These are phyloP conservation scores for Polyergus mexicanus DNA, from an alignment of 1,140 invertebrate genomes.

Conservation along the genomic window DNA sequence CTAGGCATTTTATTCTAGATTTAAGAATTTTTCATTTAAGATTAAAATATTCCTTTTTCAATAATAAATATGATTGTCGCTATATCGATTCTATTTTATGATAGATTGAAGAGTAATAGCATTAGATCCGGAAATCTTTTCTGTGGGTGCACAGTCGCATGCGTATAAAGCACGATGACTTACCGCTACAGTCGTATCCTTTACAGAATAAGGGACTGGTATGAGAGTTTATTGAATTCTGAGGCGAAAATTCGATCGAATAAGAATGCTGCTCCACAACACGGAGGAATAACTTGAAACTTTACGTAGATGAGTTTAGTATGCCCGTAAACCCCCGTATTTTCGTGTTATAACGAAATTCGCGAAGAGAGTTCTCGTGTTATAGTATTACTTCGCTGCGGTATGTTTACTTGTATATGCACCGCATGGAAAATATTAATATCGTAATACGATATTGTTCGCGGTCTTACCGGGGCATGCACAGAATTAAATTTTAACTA, in stretches of 20 bases:
- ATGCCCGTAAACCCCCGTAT: neutral
- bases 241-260: conserved; percentile 20
- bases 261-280: conserved; percentile 20
- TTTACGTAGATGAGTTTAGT: conserved; percentile 27
- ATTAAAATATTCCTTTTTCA: too few relatives aligned
- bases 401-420: neutral
- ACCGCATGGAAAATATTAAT: conserved; percentile 12
- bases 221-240: conserved; percentile 18
- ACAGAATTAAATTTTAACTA: conserved; percentile 4
- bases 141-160: too few relatives aligned
- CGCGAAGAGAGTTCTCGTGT: conserved; percentile 22
- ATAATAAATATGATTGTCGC: too few relatives aligned
- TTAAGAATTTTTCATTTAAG: too few relatives aligned
- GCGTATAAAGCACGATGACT: neutral
- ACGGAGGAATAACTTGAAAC: conserved; percentile 28
- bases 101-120: too few relatives aligned
- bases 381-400: conserved; percentile 25
- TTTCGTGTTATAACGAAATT: conserved; percentile 50
- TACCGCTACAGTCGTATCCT: neutral
- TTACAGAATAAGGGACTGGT: conserved; percentile 6
- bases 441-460: neutral
- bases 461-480: neutral
- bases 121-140: too few relatives aligned
- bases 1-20: too few relatives aligned
- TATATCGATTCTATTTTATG: too few relatives aligned